A percentile compares a stretch with the other conserved stretches of the same genome.
Conservation (phyloP, 1,140 invertebrate species). For the Drosophila nikananu region DNA sequence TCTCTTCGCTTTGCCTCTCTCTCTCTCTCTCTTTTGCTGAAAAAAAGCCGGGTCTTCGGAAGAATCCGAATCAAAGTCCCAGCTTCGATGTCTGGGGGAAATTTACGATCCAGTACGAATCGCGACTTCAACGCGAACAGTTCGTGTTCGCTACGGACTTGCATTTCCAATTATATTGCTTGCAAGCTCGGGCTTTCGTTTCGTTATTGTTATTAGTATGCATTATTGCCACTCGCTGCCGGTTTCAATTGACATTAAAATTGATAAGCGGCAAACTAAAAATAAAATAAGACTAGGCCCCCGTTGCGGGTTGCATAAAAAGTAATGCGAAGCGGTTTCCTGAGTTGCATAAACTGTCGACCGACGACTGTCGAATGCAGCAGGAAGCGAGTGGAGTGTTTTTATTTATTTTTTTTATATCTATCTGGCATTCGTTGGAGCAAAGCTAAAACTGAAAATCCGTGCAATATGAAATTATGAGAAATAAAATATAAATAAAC, state of each 20-base stretch:
- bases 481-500: conserved; percentile 20
- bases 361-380: conserved; percentile 59
- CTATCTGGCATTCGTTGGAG: conserved; percentile 22
- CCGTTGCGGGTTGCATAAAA: conserved; percentile 72
- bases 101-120: conserved; percentile 64
- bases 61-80: conserved; percentile 22
- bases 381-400: conserved; percentile 60
- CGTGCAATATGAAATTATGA: conserved; percentile 42
- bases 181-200: conserved; percentile 3
- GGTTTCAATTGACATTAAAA: conserved; percentile 71
- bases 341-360: conserved; percentile 71
- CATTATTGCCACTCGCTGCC: conserved; percentile 48
- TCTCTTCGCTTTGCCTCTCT: conserved; percentile 5
- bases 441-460: conserved; percentile 17
- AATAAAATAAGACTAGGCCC: conserved; percentile 53
- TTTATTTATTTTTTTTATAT: conserved; percentile 26
- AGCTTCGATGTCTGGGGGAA: conserved; percentile 14
- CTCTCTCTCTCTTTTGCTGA: conserved; percentile 4
- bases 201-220: conserved; percentile 48
- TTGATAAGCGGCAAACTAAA: conserved; percentile 73
- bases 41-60: conserved; percentile 48
- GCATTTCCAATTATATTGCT: neutral
- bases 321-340: conserved; percentile 77
- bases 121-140: conserved; percentile 56
- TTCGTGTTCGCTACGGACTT: conserved; percentile 44